Base-by-base conservation (phyloP, 2,888 invertebrate species). In the Parelbella ahira region DNA sequence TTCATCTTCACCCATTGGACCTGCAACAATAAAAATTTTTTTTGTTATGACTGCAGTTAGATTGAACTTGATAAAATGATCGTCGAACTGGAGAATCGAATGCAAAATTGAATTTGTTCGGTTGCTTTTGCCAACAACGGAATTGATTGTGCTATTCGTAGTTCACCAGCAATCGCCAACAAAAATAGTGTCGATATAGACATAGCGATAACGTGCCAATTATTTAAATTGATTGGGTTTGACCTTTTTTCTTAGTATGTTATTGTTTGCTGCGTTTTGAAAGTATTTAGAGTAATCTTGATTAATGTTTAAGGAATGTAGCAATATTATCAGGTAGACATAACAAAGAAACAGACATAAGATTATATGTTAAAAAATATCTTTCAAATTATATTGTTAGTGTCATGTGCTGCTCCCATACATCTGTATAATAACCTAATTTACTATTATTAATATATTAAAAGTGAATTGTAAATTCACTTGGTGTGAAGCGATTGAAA, bases 141-240 rank as follows among this genome's bases (percentile, higher is more conserved):
- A 68, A 72, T 70, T 65, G 64, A 75, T 75, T 72, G 52, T 51
- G 51, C 64, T 63, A 60, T 71, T 71, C 68, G 69, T 68, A 71
- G 70, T 63, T 69, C 68, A 70, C 68, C 66, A 66, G 63, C 58
- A 58, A 55, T 46, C 45, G 53, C 54, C 56, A 57, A 67, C 62
- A 73, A 79, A 75, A 80, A 69, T 63, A 61, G 53, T 49, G 48
- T 63, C 49, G 48, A 65, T 54, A 76, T 73, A 74, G 56, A 52
- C 48, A 60, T 55, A 62, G 72, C 68, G 70, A 71, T 72, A 71
- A 76, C 72, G 64, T 65, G 63, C 60, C 59, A 63, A 54, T 64
- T 61, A 60, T 61, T 51, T 11, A 18, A 7, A n/a, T 18, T 5
- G 18, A 25, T 25, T 25, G 15, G 13, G 5, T 3, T 13, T 9